Conservation (phyloP, 2,113 vertebrate genomes). For the Pelobates fuscus region DNA sequence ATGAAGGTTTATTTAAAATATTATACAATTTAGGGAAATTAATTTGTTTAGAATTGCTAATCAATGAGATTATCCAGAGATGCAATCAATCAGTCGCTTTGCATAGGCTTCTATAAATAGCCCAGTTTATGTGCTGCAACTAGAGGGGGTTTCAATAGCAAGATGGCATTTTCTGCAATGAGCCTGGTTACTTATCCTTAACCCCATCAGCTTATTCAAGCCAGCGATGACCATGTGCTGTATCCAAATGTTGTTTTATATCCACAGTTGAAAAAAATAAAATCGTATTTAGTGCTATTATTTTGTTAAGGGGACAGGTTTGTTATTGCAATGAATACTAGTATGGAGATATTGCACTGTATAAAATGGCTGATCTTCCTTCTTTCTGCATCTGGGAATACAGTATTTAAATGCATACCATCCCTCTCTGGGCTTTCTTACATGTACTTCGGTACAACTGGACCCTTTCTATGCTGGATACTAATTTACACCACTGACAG, state of each 20-base stretch:
- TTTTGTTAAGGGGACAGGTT: not conserved
- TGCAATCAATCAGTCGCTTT: constrained; percentile 31
- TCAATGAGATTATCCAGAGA: constrained; percentile 35
- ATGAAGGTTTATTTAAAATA: constrained; percentile 24
- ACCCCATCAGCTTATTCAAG: not conserved
- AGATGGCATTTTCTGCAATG: not conserved
- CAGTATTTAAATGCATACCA: not conserved
- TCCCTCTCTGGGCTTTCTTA: not conserved
- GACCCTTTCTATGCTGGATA: not conserved
- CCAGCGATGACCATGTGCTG: not conserved
- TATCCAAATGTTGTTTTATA: not conserved
- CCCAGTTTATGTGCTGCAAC: constrained; percentile 21
- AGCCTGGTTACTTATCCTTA: not conserved
- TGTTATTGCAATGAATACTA: constrained; percentile 8
- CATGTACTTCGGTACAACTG: not conserved
- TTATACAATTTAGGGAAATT: constrained; percentile 18
- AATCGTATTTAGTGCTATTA: not conserved
- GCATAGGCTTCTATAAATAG: constrained; percentile 37
- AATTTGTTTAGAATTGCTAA: constrained; percentile 28
- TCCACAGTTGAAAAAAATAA: not conserved
- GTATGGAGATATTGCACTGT: constrained; percentile 44
- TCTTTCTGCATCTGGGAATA: constrained; percentile 40
- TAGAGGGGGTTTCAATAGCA: not conserved
- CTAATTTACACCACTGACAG: not conserved
- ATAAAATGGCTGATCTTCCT: constrained; percentile 68